These are phyloP conservation scores for Equus przewalskii DNA, from an alignment of 2,113 vertebrate species.

Conservation along the genomic window DNA sequence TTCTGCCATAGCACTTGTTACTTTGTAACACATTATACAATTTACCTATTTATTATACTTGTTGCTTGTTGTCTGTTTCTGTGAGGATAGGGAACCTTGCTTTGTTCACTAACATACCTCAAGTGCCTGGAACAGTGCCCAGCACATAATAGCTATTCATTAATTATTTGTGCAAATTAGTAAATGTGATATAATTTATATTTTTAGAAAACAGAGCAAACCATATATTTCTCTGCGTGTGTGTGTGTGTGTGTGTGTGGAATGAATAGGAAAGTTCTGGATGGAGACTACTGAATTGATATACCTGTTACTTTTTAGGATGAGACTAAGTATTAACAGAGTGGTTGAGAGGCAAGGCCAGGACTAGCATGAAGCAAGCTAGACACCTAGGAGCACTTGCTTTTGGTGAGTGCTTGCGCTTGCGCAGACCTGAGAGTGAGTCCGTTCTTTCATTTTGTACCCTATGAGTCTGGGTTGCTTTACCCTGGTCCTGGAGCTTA, in stretches of 20 bases:
- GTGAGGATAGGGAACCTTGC: neutral
- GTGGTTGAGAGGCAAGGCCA: neutral
- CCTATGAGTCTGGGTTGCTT: rapidly evolving
- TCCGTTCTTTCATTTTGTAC: no score
- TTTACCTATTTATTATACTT: neutral
- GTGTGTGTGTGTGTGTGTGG: neutral
- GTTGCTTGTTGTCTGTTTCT: neutral
- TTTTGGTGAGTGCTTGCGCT: neutral
- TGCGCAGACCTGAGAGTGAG: neutral
- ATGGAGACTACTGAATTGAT: neutral
- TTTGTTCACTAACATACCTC: neutral
- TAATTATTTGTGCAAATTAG: neutral
- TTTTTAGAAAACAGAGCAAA: neutral
- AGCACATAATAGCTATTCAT: neutral
- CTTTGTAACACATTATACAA: neutral
- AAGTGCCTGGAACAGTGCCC: neutral
- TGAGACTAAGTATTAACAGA: no score
- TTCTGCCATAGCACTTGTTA: neutral
- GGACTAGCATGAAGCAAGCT: no score
- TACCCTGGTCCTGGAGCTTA: neutral
- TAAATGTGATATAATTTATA: neutral
- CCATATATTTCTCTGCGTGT: neutral
- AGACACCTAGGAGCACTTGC: no score
- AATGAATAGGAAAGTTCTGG: neutral
- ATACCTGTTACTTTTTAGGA: neutral